phyloP scores from a whole-genome alignment of 2,888 invertebrate species.

The Campaea margaritaria region DNA sequence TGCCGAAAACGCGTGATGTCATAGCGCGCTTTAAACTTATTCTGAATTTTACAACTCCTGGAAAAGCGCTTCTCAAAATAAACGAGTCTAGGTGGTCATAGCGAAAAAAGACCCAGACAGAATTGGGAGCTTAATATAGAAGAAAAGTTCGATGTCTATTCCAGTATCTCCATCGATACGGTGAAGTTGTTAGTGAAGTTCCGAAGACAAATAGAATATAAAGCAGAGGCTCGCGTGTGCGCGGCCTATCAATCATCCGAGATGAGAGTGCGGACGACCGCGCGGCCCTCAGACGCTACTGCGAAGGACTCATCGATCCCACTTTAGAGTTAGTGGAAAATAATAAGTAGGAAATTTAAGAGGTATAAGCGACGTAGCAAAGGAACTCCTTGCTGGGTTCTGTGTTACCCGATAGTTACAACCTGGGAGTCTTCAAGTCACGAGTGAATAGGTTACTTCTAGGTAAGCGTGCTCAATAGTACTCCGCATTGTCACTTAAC shows the following conservation, averaged over 20 bases:
- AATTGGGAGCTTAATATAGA: not conserved
- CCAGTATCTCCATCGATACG: conserved; percentile 30
- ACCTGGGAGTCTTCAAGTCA: too few species aligned
- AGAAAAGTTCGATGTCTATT: conserved; percentile 6
- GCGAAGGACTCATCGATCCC: conserved; percentile 1
- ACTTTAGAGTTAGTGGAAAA: conserved; percentile 37
- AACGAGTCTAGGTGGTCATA: too few species aligned
- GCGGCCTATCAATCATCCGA: conserved; percentile 63
- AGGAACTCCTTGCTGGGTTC: too few species aligned
- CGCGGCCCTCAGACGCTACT: conserved; percentile 1
- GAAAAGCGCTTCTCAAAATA: too few species aligned
- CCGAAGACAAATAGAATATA: conserved; percentile 69
- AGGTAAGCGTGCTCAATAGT: too few species aligned
- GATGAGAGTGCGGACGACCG: conserved; percentile 48
- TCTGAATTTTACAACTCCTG: too few species aligned
- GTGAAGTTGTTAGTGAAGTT: conserved; percentile 53
- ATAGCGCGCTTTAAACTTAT: too few species aligned
- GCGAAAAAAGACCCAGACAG: too few species aligned
- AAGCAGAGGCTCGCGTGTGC: conserved; percentile 65
- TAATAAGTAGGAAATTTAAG: not conserved
- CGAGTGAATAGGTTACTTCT: too few species aligned
- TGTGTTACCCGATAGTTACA: too few species aligned
- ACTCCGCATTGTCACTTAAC: too few species aligned
- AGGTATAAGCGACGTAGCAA: not conserved
- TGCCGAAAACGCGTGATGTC: too few species aligned